Evolutionary conservation across 2,797 vertebrate species (phyloP).

Genomic region (Leptodactylus fallax): DNA sequence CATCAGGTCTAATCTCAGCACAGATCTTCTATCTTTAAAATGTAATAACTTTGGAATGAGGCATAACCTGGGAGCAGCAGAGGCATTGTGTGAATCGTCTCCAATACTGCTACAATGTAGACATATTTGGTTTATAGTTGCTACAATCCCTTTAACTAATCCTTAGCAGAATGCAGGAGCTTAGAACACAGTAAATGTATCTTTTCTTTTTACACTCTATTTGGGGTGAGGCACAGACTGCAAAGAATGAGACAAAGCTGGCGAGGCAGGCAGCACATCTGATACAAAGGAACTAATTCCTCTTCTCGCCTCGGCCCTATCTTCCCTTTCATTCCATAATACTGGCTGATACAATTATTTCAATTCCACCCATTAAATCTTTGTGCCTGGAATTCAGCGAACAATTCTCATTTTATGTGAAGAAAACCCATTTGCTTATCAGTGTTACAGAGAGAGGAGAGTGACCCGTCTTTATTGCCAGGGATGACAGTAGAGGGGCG

Average conservation of each 20-base stretch:
- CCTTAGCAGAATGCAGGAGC: neutral
- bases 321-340: conserved; percentile 17
- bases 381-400: neutral
- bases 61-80: neutral
- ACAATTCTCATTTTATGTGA: conserved; percentile 31
- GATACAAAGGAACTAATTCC: conserved; percentile 25
- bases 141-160: neutral
- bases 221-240: neutral
- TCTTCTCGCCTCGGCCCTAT: neutral
- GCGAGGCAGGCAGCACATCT: neutral
- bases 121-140: neutral
- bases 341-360: conserved; percentile 16
- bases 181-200: neutral
- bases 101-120: neutral
- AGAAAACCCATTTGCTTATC: conserved; percentile 38
- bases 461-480: conserved; percentile 10
- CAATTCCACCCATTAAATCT: conserved; percentile 3
- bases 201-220: neutral
- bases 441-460: neutral
- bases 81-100: neutral
- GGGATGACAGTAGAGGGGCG: neutral
- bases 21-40: neutral
- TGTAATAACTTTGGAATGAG: neutral
- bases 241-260: neutral
- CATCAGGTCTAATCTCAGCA: neutral